Evolutionary conservation across 2,797 vertebrate genomes (phyloP).

Genomic region (Balearica regulorum): DNA sequence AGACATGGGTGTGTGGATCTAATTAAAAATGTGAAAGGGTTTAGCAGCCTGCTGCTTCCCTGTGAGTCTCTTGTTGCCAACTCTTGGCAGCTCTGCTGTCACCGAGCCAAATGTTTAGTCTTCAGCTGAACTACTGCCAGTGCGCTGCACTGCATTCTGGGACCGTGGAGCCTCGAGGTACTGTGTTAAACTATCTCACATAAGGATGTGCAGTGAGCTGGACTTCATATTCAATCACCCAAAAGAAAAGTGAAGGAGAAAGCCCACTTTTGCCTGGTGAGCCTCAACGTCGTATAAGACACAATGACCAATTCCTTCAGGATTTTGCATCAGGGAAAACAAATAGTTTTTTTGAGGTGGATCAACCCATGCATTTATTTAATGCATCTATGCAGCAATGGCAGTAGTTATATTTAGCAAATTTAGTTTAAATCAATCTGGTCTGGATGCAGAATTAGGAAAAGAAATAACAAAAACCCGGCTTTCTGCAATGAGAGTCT

Average conservation of each 20-base stretch:
- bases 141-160: slow-evolving; percentile 86
- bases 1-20: slow-evolving; percentile 99
- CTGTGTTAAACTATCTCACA: slow-evolving; percentile 56
- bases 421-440: background rate
- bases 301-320: slow-evolving; percentile 5
- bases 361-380: background rate
- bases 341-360: background rate
- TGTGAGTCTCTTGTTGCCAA: slow-evolving; percentile 89
- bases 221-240: slow-evolving; percentile 33
- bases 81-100: slow-evolving; percentile 96
- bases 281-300: background rate
- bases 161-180: slow-evolving; percentile 74
- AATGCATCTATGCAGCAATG: background rate
- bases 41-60: slow-evolving; percentile 93
- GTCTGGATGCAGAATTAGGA: background rate
- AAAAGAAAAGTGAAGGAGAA: slow-evolving; percentile 30
- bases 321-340: background rate
- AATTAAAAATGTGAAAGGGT: slow-evolving; percentile 99
- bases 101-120: slow-evolving; percentile 97
- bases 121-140: slow-evolving; percentile 92
- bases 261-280: slow-evolving; percentile 36
- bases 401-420: background rate
- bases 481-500: background rate
- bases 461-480: background rate
- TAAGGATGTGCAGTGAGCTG: slow-evolving; percentile 56